These are phyloP conservation scores for Enteromius thamalakanensis DNA, from an alignment of 2,797 vertebrate genomes.

Conservation along the genomic window DNA sequence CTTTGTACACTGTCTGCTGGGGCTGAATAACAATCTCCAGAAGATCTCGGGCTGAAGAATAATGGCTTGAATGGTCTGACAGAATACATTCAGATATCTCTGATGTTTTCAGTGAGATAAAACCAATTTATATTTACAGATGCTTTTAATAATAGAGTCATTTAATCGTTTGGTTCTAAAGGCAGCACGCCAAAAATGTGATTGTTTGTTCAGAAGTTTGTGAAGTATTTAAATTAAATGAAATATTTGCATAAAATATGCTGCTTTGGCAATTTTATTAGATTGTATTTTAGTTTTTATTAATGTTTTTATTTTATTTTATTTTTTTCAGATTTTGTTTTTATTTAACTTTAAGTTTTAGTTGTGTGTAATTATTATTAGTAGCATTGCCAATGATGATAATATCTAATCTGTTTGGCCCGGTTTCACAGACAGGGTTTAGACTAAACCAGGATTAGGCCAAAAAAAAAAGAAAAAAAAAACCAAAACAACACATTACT, in stretches of 20 bases:
- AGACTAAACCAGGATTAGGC: too few relatives aligned
- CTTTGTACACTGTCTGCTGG: constrained; percentile 58
- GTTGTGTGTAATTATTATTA: neutral
- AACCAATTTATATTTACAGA: constrained; percentile 23
- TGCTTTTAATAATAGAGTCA: neutral
- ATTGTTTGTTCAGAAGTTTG: too few relatives aligned
- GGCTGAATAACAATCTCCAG: constrained; percentile 42
- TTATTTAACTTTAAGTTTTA: neutral
- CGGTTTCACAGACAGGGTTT: too few relatives aligned
- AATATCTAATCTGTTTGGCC: neutral
- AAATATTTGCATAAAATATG: too few relatives aligned
- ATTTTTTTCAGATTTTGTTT: neutral
- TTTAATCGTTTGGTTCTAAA: neutral
- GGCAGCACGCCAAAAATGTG: neutral
- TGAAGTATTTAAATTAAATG: too few relatives aligned
- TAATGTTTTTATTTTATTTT: neutral
- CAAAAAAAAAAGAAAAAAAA: too few relatives aligned
- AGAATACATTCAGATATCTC: constrained; percentile 12
- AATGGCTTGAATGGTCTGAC: constrained; percentile 51
- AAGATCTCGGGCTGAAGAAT: constrained; percentile 61
- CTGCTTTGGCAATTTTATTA: too few relatives aligned
- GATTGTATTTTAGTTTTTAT: neutral
- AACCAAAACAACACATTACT: too few relatives aligned
- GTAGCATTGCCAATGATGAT: neutral
- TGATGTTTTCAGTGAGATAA: neutral